Evolutionary conservation across 2,797 vertebrate species (phyloP).

Genomic region (Todus mexicanus): DNA sequence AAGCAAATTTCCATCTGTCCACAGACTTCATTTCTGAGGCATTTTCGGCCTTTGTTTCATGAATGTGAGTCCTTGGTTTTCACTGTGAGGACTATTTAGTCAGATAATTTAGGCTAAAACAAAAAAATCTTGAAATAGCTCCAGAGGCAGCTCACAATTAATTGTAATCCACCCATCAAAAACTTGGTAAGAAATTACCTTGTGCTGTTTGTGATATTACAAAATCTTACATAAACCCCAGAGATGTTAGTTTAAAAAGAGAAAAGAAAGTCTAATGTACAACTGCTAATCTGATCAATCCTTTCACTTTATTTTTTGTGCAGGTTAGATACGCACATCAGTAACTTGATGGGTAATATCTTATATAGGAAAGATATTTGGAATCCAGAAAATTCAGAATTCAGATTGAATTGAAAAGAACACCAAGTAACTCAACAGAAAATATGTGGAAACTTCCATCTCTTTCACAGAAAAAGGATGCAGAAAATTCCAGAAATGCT

Average conservation of each 20-base stretch:
- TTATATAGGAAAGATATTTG: neutral
- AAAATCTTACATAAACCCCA: neutral
- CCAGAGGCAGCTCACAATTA: neutral
- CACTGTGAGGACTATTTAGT: neutral
- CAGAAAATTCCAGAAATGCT: neutral
- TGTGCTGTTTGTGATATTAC: neutral
- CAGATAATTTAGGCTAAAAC: neutral
- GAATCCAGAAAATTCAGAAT: neutral
- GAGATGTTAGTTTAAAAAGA: neutral
- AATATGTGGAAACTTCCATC: neutral
- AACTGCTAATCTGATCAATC: neutral
- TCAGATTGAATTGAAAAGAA: neutral
- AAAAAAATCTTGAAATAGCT: neutral
- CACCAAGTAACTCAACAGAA: neutral
- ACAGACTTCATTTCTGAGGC: neutral
- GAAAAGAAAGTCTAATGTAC: neutral
- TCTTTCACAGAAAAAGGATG: neutral
- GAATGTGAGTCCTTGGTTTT: neutral
- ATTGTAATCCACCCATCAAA: neutral
- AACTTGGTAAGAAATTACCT: neutral
- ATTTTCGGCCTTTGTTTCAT: neutral
- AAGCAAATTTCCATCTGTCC: neutral
- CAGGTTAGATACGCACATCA: neutral
- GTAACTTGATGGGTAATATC: neutral
- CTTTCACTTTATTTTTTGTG: neutral